phyloP scores from a whole-genome alignment of 2,113 vertebrate genomes.

The Mustela nigripes region DNA sequence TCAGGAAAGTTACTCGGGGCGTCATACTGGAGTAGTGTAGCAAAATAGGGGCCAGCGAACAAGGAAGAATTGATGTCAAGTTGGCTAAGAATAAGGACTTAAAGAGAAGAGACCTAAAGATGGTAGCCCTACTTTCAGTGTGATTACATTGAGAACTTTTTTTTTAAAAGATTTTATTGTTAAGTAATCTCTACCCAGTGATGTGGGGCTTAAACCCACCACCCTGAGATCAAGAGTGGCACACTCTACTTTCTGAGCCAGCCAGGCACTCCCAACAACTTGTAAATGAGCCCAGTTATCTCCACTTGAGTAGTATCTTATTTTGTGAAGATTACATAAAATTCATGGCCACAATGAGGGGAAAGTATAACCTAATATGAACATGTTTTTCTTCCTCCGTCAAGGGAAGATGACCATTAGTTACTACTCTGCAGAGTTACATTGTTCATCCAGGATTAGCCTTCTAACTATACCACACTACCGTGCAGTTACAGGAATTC shows the following conservation, averaged over 20 bases:
- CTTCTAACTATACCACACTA: not conserved
- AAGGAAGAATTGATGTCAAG: not conserved
- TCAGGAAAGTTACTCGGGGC: not conserved
- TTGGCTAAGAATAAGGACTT: not conserved
- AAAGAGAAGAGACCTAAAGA: not conserved
- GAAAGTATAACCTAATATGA: not conserved
- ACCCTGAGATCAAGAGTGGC: not conserved
- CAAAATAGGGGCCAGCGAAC: not conserved
- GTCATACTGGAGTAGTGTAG: not conserved
- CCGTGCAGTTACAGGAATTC: not conserved
- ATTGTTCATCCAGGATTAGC: not conserved
- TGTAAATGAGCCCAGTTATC: not conserved
- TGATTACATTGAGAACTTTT: not conserved
- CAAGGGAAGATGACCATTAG: not conserved
- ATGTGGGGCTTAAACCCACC: not conserved
- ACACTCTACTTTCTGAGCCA: not conserved
- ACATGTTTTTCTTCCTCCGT: not conserved
- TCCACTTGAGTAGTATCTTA: not conserved
- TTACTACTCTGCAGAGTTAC: not conserved
- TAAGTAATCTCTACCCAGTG: not conserved
- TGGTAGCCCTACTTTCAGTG: not conserved
- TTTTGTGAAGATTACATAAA: slow-evolving; percentile 14
- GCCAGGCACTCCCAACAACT: not conserved
- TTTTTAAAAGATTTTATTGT: not conserved
- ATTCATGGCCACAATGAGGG: not conserved